These are phyloP conservation scores for Chamaetylas fuelleborni DNA, from an alignment of 2,113 vertebrate genomes.

Conservation along the genomic window DNA sequence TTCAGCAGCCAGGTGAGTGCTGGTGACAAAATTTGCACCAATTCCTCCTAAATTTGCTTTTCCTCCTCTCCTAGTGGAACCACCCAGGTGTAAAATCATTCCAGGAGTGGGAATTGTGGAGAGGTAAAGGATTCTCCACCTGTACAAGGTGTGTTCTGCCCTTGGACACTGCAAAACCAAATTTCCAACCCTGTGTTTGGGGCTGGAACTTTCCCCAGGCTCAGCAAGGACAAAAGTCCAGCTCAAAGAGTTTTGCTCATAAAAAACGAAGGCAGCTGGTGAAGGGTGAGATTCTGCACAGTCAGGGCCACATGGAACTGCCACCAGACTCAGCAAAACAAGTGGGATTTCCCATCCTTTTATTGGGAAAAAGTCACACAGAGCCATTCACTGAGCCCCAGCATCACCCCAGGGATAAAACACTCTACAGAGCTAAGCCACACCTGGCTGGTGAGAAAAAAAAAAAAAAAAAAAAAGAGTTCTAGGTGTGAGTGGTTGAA, in stretches of 20 bases:
- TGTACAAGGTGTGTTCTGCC: fast-evolving
- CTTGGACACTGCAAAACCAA: fast-evolving
- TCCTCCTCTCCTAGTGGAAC: background rate
- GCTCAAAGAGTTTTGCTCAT: background rate
- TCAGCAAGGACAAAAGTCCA: background rate
- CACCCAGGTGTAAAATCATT: fast-evolving
- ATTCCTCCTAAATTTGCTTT: background rate
- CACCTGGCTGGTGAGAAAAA: too few species aligned
- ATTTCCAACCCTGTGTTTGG: background rate
- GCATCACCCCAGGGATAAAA: background rate
- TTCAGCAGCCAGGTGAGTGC: background rate
- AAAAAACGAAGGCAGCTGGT: background rate
- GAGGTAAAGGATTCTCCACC: fast-evolving
- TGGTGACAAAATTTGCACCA: fast-evolving
- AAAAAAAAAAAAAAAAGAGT: too few species aligned
- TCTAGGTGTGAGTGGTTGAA: background rate
- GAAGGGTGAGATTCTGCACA: background rate
- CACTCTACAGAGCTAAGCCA: background rate
- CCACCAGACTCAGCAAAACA: background rate
- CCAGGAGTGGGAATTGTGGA: fast-evolving
- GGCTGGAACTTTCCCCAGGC: background rate
- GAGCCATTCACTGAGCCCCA: background rate
- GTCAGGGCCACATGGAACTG: background rate
- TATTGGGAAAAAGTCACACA: background rate
- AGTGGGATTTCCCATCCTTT: background rate